Evolutionary conservation across 2,797 vertebrate species (phyloP).

Genomic region (Fistularia commersonii): DNA sequence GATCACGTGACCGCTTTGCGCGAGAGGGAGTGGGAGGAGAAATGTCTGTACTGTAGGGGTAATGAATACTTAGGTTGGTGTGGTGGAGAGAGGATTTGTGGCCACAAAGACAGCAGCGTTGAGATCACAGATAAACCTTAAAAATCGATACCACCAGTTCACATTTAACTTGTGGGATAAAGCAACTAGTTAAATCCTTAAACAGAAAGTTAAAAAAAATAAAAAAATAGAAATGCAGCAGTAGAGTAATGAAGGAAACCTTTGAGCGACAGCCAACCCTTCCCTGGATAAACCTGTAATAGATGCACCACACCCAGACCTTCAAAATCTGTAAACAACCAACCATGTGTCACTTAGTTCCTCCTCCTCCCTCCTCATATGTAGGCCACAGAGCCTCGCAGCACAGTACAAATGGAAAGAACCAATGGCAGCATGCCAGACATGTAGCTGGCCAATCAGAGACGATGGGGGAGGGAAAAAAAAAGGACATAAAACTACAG

Average conservation of each 20-base stretch:
- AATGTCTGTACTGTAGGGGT: conserved; percentile 48
- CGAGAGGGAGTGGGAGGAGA: conserved; percentile 27
- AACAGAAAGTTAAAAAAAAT: too few relatives aligned
- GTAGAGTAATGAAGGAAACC: not conserved
- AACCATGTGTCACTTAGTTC: conserved; percentile 52
- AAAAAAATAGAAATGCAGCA: too few relatives aligned
- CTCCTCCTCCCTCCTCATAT: conserved; percentile 31
- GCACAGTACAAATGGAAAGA: conserved; percentile 51
- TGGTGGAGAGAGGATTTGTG: conserved; percentile 30
- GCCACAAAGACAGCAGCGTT: conserved; percentile 3
- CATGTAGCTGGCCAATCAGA: conserved; percentile 27
- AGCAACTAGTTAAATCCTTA: too few relatives aligned
- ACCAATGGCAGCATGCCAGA: conserved; percentile 42
- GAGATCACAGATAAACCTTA: conserved; percentile 14
- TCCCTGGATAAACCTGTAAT: conserved; percentile 30
- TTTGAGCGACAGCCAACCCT: conserved; percentile 3
- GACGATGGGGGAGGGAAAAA: conserved; percentile 14
- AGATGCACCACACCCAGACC: conserved; percentile 42
- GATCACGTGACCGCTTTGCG: conserved; percentile 49
- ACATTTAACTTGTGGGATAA: too few relatives aligned
- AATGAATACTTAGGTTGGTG: conserved; percentile 60
- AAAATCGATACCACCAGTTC: not conserved
- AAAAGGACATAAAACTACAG: conserved; percentile 17
- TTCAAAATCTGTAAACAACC: conserved; percentile 57
- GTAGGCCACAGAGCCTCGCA: conserved; percentile 36